Conservation (phyloP, 2,113 vertebrate species). For the Nothocercus julius region DNA sequence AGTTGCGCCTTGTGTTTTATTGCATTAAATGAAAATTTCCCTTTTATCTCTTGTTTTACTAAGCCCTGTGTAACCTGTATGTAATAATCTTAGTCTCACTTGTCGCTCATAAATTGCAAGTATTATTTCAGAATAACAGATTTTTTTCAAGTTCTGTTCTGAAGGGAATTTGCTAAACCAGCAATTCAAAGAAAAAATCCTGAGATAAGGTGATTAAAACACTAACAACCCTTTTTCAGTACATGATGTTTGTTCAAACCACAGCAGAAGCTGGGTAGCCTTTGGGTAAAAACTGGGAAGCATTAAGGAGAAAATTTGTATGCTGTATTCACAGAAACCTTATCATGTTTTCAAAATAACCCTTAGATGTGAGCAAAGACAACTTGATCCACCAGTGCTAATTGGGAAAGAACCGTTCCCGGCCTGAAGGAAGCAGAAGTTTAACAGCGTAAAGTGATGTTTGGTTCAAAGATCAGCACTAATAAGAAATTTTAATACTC, state of each 20-base stretch:
- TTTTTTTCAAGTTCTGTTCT: not conserved
- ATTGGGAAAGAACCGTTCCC: not conserved
- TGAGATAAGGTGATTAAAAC: constrained; percentile 14
- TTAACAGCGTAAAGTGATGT: not conserved
- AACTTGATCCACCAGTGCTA: not conserved
- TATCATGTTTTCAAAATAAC: not conserved
- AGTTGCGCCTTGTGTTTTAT: not conserved
- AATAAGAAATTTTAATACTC: not conserved
- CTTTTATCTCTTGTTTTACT: not conserved
- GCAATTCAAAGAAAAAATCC: not conserved
- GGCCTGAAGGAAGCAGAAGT: constrained; percentile 7
- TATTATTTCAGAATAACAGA: not conserved
- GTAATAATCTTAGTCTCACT: not conserved
- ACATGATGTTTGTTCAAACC: not conserved
- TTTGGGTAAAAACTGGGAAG: not conserved
- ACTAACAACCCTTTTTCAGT: not conserved
- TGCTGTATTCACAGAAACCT: not conserved
- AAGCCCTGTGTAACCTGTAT: not conserved
- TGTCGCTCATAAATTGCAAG: not conserved
- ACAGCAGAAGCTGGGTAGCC: not conserved
- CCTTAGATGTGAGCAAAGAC: constrained; percentile 17
- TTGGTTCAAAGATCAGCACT: not conserved
- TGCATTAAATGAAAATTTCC: not conserved
- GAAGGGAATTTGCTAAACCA: constrained; percentile 1
- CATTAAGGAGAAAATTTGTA: not conserved